These are phyloP conservation scores for Mesembrinibis cayennensis DNA, from an alignment of 2,113 vertebrate species.

Conservation along the genomic window DNA sequence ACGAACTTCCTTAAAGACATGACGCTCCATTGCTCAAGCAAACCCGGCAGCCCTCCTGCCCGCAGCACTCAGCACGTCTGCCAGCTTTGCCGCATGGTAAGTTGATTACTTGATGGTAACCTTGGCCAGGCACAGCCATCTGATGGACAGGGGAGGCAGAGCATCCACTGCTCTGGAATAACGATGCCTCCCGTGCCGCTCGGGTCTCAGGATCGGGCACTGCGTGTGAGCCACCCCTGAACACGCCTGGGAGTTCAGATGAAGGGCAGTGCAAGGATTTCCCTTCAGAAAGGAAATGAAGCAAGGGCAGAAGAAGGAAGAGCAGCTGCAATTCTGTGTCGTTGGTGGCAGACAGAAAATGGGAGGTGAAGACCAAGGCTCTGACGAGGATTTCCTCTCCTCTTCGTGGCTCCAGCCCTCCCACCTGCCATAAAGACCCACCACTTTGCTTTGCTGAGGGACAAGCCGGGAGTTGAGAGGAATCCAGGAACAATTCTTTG, in stretches of 20 bases:
- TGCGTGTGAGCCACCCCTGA: fast-evolving
- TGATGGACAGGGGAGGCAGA: not conserved
- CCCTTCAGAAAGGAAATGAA: not conserved
- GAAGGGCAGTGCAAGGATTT: not conserved
- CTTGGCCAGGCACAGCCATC: not conserved
- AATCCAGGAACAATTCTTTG: not conserved
- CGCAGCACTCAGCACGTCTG: fast-evolving
- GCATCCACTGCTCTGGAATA: not conserved
- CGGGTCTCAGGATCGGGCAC: not conserved
- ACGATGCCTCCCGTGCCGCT: not conserved
- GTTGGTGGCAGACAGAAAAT: not conserved
- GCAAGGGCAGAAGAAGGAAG: not conserved
- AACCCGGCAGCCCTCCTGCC: not conserved
- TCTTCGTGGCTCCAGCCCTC: not conserved
- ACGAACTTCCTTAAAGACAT: not conserved
- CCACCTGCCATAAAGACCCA: not conserved
- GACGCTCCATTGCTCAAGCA: fast-evolving
- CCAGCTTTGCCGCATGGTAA: not conserved
- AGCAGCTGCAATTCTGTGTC: not conserved
- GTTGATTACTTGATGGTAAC: fast-evolving
- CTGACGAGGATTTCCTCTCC: not conserved
- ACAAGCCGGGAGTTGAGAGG: not conserved
- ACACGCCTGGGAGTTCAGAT: fast-evolving
- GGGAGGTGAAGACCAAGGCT: not conserved
- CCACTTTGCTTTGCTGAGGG: not conserved